Evolutionary conservation across 2,797 vertebrate species (phyloP), one percentile per base, ranked within the genome.

Genomic region (Danio albolineatus): DNA sequence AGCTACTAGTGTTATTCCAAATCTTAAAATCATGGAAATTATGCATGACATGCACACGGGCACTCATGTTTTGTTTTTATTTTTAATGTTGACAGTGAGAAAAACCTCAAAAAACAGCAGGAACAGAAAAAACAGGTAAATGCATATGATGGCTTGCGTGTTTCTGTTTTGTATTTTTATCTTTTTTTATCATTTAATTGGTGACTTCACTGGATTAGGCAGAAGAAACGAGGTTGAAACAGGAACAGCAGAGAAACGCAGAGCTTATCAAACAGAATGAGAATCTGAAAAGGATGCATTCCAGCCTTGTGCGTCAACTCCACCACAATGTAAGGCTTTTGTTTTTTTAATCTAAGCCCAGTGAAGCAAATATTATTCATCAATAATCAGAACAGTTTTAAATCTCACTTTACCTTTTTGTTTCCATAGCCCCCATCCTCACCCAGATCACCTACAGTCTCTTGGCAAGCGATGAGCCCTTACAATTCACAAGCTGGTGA

Each of bases 11-110:
- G 28, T 28, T 1, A 28, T 28, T 1, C 28, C 3, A 28, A 28
- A 28, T 28, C 28, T 28, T 28, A 28, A 28, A 28, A 28, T 28
- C 28, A 28, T 28, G 28, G 28, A 28, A 28, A 28, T 28, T 28
- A 28, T 28, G 28, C 28, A 28, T 28, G 28, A 28, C 28, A 28
- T 28, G 28, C 28, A 28, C 28, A 28, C 3, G 28, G 12, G 48
- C n/a, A 21, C 12, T 51, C 14, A 13, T 48, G 41, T 44, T 66
- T 8, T 61, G 64, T 36, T 38, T 70, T 72, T 13, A 28, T 28
- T 28, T n/a, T 28, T 28, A 28, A 28, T 65, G 39, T 83, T 73
- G 41, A 51, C 82, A 93, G 94, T 57, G 91, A 93, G 79, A 89
- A 17, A 65, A 83, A 86, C 61, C 76, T 88, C 0, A 92, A 57